Conservation (phyloP, 2,797 vertebrate genomes). For the Coreius guichenoti region DNA sequence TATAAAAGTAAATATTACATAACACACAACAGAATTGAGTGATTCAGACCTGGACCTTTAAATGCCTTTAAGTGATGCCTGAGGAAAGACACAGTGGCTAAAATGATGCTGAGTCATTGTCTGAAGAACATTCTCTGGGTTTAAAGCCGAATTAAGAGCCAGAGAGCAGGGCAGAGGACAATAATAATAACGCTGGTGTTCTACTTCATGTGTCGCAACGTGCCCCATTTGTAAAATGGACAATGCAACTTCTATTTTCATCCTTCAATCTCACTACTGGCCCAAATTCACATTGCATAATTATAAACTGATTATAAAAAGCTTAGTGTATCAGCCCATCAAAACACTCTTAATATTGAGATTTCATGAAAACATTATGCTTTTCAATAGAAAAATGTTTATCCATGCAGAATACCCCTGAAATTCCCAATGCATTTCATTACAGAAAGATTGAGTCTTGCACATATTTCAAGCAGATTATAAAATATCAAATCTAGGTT, state of each 20-base stretch:
- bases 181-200: neutral
- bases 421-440: neutral
- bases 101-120: conserved; percentile 59
- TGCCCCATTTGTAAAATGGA: neutral
- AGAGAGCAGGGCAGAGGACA: conserved; percentile 10
- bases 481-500: conserved; percentile 43
- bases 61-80: neutral
- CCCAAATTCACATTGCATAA: conserved; percentile 9
- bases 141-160: neutral
- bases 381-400: neutral
- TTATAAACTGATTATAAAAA: neutral
- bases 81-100: conserved; percentile 19
- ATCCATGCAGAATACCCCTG: neutral
- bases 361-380: neutral
- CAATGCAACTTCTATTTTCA: conserved; percentile 19
- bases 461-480: conserved; percentile 10
- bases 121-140: conserved; percentile 30
- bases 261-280: neutral
- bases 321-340: neutral
- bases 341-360: neutral
- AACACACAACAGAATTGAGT: neutral
- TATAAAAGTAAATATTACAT: conserved; percentile 9
- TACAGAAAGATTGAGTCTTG: neutral
- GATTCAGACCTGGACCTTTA: neutral
- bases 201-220: neutral